Evolutionary conservation across 2,113 vertebrate genomes (phyloP), one percentile per base, ranked within the genome.

Genomic region (Platanista minor): DNA sequence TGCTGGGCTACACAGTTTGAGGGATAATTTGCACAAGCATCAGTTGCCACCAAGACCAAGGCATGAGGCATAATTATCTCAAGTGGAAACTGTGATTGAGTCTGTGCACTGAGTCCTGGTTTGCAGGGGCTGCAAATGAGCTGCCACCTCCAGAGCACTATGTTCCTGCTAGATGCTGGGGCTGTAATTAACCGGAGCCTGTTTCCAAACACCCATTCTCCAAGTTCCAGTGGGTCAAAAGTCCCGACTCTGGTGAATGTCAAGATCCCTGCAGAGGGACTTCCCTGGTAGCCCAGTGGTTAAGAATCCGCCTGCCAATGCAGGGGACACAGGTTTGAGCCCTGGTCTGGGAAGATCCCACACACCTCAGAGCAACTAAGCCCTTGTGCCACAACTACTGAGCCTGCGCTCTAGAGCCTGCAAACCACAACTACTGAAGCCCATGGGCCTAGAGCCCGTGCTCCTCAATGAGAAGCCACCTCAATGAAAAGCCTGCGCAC

Each of bases 51-150:
- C 78, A 69, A 87, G 88, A 97, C 93, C 91, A 91, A 97, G 39
- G 62, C 93, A 75, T 23, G 86, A 88, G 81, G 93, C 64, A 85
- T 92, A 96, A 96, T 98, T 87, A 96, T 91, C 89, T 96, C 72
- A 71, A 95, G 94, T 95, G 93, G 91, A 97, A 95, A 87, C 78
- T 90, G 87, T 92, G 90, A 96, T 80, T 95, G 69, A 94, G 84
- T 39, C 67, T 91, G 78, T 64, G 92, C 95, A 85, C 88, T 1
- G 29, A 83, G 88, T 85, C 64, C 84, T 92, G 82, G 78, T 84
- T 94, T 94, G 57, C 61, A 92, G 83, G 54, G 74, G 43, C 62
- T 71, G 20, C n/a, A 91, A 94, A 95, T 39, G 57, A 95, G 82
- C 87, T 84, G 95, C 74, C 78, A 54, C 87, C 94, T 95, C 83